phyloP scores from a whole-genome alignment of 2,888 invertebrate genomes.

The Blastobasis adustella region DNA sequence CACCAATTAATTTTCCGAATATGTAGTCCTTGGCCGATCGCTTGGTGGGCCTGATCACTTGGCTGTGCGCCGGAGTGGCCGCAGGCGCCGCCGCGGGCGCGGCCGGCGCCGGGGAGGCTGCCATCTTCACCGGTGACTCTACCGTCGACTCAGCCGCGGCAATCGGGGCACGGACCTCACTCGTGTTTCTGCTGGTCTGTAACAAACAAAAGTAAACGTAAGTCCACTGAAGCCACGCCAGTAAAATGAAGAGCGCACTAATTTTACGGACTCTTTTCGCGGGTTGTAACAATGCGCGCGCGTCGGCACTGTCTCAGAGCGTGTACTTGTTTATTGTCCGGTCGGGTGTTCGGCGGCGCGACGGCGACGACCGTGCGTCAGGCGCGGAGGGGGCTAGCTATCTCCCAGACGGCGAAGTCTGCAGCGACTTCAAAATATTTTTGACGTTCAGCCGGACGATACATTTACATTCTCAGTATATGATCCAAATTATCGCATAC shows the following conservation, averaged over 20 bases:
- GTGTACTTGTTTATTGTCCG: conserved; percentile 49
- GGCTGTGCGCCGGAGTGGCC: conserved; percentile 57
- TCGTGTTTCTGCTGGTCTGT: conserved; percentile 58
- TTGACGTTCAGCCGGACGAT: too few relatives aligned
- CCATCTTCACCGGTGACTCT: conserved; percentile 69
- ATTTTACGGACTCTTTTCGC: too few relatives aligned
- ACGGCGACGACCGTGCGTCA: conserved; percentile 17
- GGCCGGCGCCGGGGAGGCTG: conserved; percentile 62
- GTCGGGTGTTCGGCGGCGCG: conserved; percentile 20
- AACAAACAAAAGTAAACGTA: conserved; percentile 31
- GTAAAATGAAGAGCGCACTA: too few relatives aligned
- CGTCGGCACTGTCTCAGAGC: conserved; percentile 44
- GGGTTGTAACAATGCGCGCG: conserved; percentile 13
- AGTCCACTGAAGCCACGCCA: too few relatives aligned
- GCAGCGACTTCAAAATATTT: conserved; percentile 27
- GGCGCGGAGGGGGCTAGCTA: conserved; percentile 48
- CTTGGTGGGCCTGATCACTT: conserved; percentile 71
- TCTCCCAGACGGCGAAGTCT: conserved; percentile 37
- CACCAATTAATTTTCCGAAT: conserved; percentile 96
- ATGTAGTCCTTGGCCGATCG: conserved; percentile 91
- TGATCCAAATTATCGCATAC: too few relatives aligned
- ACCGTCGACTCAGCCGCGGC: conserved; percentile 69
- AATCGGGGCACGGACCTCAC: conserved; percentile 68
- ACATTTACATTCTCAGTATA: too few relatives aligned
- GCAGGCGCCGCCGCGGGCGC: conserved; percentile 52